Evolutionary conservation across 92 coral and sea anemone species (phyloP).

Genomic region (Umimayanthus kanabou): DNA sequence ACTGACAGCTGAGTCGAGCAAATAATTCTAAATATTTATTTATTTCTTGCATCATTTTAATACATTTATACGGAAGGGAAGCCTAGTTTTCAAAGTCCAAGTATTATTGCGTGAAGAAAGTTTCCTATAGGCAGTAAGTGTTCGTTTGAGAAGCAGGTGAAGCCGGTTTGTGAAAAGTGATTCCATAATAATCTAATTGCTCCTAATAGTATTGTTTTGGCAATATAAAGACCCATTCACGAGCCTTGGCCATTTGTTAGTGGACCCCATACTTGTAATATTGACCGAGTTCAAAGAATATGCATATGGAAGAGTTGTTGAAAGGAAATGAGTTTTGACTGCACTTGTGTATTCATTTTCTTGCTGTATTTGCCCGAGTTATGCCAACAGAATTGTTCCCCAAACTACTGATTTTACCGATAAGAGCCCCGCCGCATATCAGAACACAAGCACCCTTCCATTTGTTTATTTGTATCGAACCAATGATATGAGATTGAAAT

Average conservation of each 20-base stretch:
- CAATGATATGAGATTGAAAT: neutral
- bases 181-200: constrained; percentile 33
- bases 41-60: neutral
- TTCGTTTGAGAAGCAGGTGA: constrained; percentile 23
- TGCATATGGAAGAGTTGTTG: constrained; percentile 11
- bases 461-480: constrained; percentile 19
- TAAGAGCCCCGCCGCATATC: constrained; percentile 40
- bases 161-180: constrained; percentile 11
- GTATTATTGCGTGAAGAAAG: constrained; percentile 27
- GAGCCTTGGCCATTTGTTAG: constrained; percentile 38
- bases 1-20: no score
- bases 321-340: constrained; percentile 32
- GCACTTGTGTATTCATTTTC: constrained; percentile 7
- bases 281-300: neutral
- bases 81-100: constrained; percentile 22
- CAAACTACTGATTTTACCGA: constrained; percentile 10
- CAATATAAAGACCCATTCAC: constrained; percentile 20
- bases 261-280: constrained; percentile 7
- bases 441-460: constrained; percentile 14
- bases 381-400: constrained; percentile 6
- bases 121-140: neutral
- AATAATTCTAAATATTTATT: no score
- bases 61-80: constrained; percentile 10
- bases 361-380: neutral
- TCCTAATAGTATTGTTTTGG: constrained; percentile 24